Evolutionary conservation across 2,113 vertebrate species (phyloP), one percentile per base, ranked within the genome.

Genomic region (Sapajus apella): DNA sequence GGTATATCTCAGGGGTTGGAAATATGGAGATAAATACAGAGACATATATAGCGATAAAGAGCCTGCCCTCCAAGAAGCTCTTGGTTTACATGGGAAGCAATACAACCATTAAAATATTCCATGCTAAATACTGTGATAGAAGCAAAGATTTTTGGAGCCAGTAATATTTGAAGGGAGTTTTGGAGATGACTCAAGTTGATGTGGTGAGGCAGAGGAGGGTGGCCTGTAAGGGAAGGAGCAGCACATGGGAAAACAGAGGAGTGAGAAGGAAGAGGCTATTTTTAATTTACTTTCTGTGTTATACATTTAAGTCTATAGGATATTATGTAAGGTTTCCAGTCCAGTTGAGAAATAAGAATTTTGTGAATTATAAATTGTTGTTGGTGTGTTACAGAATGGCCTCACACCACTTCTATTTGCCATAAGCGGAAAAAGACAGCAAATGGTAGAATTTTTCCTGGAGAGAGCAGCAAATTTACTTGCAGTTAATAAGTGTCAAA

Each of bases 361-460:
- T 80, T 95, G 9, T 76, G 90, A 52, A 56, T 90, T 79, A 12
- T 50, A 64, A 88, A 61, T 90, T 84, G 13, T 61, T 87, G 80
- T 86, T 81, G 2, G 45, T 95, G 25, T 97, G 94, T 98, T 97
- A 91, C 93, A 99, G 99, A 99, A 99, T 88, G 99, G 99, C 14
- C 99, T 95, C 91, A 99, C 99, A 2, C 99, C 99, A 0, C 96
- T 99, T 97, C 97, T 97, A 87, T 98, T 99, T 95, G 99, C 99
- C 80, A 86, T 99, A 72, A 98, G 98, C 0, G 98, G 99, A 97
- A 99, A 99, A 75, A 99, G 99, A 8, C 94, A 98, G 0, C 98
- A 99, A 66, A 98, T 99, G 98, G 98, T 98, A 5, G 99, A 99
- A 77, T 98, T 99, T 96, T 98, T 99, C 7, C 97, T 99, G 52